These are phyloP conservation scores for Aporophyla nigra DNA, from an alignment of 2,888 invertebrate species.

Conservation along the genomic window DNA sequence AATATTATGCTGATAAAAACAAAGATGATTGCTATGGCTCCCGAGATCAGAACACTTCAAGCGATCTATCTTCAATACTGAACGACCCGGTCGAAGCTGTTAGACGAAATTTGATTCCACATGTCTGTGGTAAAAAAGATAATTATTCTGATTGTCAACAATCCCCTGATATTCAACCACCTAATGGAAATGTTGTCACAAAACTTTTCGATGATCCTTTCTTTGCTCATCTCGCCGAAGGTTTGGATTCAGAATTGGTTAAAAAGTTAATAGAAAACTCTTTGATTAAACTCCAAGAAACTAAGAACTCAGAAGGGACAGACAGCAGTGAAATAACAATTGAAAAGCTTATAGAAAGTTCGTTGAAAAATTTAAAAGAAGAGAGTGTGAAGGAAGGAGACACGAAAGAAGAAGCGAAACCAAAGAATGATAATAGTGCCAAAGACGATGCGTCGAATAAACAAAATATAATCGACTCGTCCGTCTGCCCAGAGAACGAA, in stretches of 20 bases:
- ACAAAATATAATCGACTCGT: slow-evolving; percentile 72
- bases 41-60: slow-evolving; percentile 63
- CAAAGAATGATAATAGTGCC: slow-evolving; percentile 74
- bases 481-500: slow-evolving; percentile 82
- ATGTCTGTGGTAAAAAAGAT: slow-evolving; percentile 93
- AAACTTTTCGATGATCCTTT: slow-evolving; percentile 92
- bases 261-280: slow-evolving; percentile 93
- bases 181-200: slow-evolving; percentile 88
- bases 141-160: slow-evolving; percentile 61
- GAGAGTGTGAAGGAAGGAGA: slow-evolving; percentile 74
- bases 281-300: slow-evolving; percentile 91
- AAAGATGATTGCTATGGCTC: slow-evolving; percentile 65
- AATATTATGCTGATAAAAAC: slow-evolving; percentile 80
- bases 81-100: slow-evolving; percentile 95
- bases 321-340: slow-evolving; percentile 85
- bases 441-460: slow-evolving; percentile 73
- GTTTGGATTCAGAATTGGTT: slow-evolving; percentile 91
- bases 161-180: slow-evolving; percentile 69
- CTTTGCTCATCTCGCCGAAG: slow-evolving; percentile 92
- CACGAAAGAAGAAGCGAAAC: slow-evolving; percentile 67
- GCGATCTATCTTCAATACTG: slow-evolving; percentile 90
- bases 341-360: slow-evolving; percentile 90
- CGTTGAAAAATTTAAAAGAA: slow-evolving; percentile 85
- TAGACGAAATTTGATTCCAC: slow-evolving; percentile 93
- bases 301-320: slow-evolving; percentile 86